phyloP scores from a whole-genome alignment of 1,140 invertebrate genomes.

The Battus philenor region DNA sequence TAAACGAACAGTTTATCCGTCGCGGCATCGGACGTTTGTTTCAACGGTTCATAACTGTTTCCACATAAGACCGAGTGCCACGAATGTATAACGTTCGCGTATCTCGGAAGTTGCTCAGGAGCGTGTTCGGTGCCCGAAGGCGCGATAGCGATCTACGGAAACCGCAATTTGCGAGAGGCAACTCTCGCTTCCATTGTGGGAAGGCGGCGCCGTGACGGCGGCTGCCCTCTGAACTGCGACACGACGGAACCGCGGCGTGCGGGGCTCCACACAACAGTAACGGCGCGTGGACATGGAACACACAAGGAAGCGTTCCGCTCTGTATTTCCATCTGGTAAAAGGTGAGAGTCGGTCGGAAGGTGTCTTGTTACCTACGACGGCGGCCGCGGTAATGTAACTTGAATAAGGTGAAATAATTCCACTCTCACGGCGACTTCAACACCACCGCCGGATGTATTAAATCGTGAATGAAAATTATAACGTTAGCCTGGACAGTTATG shows the following conservation, averaged over 20 bases:
- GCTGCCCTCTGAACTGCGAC: slow-evolving; percentile 54
- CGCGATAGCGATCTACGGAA: slow-evolving; percentile 55
- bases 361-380: slow-evolving; percentile 51
- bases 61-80: neutral
- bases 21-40: slow-evolving; percentile 1
- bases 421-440: slow-evolving; percentile 25
- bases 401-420: slow-evolving; percentile 43
- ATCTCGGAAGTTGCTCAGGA: slow-evolving; percentile 35
- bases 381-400: slow-evolving; percentile 63
- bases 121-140: slow-evolving; percentile 28
- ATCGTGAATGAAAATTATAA: too few relatives aligned
- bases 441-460: neutral
- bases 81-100: slow-evolving; percentile 25
- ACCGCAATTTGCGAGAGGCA: slow-evolving; percentile 32
- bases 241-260: slow-evolving; percentile 35
- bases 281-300: slow-evolving; percentile 25
- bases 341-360: slow-evolving; percentile 57
- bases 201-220: slow-evolving; percentile 45
- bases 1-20: slow-evolving; percentile 6
- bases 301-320: slow-evolving; percentile 68
- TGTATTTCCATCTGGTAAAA: slow-evolving; percentile 61
- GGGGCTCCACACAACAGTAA: slow-evolving; percentile 41
- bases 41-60: slow-evolving; percentile 1
- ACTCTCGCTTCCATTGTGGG: slow-evolving; percentile 63
- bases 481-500: too few relatives aligned